Evolutionary conservation across 2,888 invertebrate species (phyloP).

Genomic region (Eupithecia abbreviata): DNA sequence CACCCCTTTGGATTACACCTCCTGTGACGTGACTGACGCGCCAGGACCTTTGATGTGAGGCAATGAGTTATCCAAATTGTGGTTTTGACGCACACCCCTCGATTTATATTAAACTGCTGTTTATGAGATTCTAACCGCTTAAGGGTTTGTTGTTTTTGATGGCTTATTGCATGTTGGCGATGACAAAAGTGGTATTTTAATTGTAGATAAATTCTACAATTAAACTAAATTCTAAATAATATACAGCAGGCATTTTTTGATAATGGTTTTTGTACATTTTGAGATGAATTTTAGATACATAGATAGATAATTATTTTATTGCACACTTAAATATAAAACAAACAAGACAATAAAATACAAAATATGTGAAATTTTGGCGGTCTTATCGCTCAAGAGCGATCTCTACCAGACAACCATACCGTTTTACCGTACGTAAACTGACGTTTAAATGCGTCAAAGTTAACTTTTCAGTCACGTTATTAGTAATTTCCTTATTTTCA

Average conservation of each 20-base stretch:
- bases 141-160: slow-evolving; percentile 23
- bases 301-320: too few relatives aligned
- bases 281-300: too few relatives aligned
- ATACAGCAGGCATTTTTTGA: background rate
- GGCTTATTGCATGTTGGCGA: slow-evolving; percentile 12
- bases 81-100: slow-evolving; percentile 43
- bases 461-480: too few relatives aligned
- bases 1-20: slow-evolving; percentile 26
- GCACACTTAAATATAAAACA: too few relatives aligned
- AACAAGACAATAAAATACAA: too few relatives aligned
- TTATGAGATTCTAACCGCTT: slow-evolving; percentile 49
- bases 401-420: too few relatives aligned
- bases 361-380: too few relatives aligned
- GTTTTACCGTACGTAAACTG: background rate
- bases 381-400: too few relatives aligned
- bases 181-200: background rate
- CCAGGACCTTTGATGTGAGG: slow-evolving; percentile 34
- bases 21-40: slow-evolving; percentile 32
- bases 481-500: too few relatives aligned
- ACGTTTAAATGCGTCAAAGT: too few relatives aligned
- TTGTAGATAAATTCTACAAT: background rate
- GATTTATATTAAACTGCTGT: slow-evolving; percentile 43
- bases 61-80: slow-evolving; percentile 42
- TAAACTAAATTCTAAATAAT: background rate
- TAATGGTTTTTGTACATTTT: background rate